A percentile compares a stretch with the other conserved stretches of the same genome.
These are phyloP conservation scores for Caradrina kadenii DNA, from an alignment of 2,888 invertebrate species.

Conservation along the genomic window DNA sequence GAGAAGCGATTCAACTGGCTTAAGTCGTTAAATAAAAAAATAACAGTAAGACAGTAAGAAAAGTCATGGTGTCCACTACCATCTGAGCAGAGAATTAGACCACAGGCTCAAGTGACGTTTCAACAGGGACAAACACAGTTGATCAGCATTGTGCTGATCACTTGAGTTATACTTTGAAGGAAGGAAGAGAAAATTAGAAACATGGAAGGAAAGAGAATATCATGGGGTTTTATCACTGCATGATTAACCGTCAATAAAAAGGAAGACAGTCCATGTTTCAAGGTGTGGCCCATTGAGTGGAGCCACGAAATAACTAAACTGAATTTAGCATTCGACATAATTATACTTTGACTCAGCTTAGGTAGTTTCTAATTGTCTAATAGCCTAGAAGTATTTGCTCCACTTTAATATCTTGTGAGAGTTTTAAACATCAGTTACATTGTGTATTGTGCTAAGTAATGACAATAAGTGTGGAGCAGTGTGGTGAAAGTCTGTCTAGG, in stretches of 20 bases:
- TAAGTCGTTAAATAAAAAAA: no score
- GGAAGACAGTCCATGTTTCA: background rate
- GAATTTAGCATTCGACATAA: background rate
- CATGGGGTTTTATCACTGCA: background rate
- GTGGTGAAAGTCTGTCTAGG: constrained; percentile 58
- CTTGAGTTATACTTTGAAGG: background rate
- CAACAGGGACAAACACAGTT: background rate
- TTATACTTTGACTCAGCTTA: background rate
- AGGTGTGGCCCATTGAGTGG: no score
- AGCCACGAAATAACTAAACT: background rate
- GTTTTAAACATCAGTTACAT: constrained; percentile 23
- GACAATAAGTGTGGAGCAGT: constrained; percentile 25
- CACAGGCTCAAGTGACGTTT: background rate
- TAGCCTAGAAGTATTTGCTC: constrained; percentile 6
- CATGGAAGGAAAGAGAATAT: background rate
- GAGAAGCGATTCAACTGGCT: no score
- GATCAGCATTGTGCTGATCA: background rate
- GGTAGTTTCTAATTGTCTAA: constrained; percentile 18
- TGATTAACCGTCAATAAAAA: background rate
- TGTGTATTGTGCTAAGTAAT: constrained; percentile 53
- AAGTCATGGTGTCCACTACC: no score
- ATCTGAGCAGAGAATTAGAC: no score
- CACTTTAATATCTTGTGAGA: constrained; percentile 21
- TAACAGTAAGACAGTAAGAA: no score
- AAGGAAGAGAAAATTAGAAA: background rate